Conservation (phyloP, 2,113 vertebrate genomes). For the Motacilla alba region DNA sequence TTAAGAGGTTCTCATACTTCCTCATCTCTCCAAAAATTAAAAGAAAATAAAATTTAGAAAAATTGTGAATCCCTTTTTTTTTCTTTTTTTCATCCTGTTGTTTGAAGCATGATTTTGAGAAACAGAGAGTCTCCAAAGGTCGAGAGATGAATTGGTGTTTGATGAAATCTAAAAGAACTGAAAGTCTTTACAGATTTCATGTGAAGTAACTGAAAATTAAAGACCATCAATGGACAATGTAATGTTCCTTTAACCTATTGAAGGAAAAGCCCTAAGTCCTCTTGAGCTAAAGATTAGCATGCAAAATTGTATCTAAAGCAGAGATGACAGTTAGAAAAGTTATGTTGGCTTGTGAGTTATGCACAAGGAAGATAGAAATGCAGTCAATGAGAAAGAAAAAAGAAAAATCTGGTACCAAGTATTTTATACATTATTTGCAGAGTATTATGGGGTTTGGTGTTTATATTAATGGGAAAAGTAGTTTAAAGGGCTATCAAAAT, state of each 20-base stretch:
- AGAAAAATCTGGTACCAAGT: not conserved
- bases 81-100: not conserved
- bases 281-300: not conserved
- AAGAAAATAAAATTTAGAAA: not conserved
- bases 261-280: not conserved
- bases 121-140: not conserved
- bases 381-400: not conserved
- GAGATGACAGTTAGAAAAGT: not conserved
- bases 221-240: not conserved
- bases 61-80: not conserved
- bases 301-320: not conserved
- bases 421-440: not conserved
- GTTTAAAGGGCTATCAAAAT: not conserved
- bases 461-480: not conserved
- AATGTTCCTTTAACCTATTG: not conserved
- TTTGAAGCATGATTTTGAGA: not conserved
- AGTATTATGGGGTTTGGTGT: not conserved
- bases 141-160: not conserved
- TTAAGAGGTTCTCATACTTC: not conserved
- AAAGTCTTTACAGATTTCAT: not conserved
- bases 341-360: not conserved
- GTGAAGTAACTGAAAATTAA: not conserved
- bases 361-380: not conserved
- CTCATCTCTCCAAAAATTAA: not conserved
- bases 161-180: not conserved